Base-by-base conservation (phyloP, 2,888 invertebrate genomes). In the Perithous albicinctus region DNA sequence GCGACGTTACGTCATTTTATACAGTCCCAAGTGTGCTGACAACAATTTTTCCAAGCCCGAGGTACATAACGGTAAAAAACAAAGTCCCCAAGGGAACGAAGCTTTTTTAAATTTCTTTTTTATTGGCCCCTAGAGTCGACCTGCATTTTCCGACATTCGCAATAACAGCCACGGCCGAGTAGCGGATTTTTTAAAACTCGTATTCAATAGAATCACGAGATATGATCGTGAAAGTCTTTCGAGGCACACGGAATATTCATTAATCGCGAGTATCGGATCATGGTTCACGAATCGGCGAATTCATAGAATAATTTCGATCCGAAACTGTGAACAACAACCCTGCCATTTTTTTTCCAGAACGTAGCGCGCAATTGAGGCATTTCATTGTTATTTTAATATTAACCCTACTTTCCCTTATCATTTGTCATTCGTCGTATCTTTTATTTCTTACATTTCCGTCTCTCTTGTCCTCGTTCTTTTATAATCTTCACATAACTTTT, bases 341-440 rank as follows among this genome's bases (percentile, higher is more conserved):
- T 74, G 78, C 78, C 78, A 78, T 82, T 82, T 82, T 59, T n/a
- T n/a, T n/a, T n/a, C n/a, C 64, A 46, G 64, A 54, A 77, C 61
- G 46, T 41, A 54, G 29, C 38, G 64, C 64, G 29, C 64, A 59
- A 70, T 66, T 29, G 59, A 75, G 74, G 70, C 70, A 78, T 76
- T 82, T 61, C 46, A 70, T 67, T 20, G 29, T 59, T 59, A 15
- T 74, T 72, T 75, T 75, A 41, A 35, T 15, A 51, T 69, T 77
- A 26, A 29, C 63, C 26, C 2, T 8, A 23, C 12, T 26, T 0
- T 29, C 41, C n/a, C n/a, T n/a, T 2, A 29, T 41, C 2, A 63
- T 12, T 61, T 29, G 1, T 59, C 32, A 10, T 59, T 32, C 18
- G 48, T 12, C 18, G 15, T 66, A 32, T 66, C 32, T 18, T 26